Conservation (phyloP, 1,140 invertebrate genomes). For the Aporrectodea caliginosa region DNA sequence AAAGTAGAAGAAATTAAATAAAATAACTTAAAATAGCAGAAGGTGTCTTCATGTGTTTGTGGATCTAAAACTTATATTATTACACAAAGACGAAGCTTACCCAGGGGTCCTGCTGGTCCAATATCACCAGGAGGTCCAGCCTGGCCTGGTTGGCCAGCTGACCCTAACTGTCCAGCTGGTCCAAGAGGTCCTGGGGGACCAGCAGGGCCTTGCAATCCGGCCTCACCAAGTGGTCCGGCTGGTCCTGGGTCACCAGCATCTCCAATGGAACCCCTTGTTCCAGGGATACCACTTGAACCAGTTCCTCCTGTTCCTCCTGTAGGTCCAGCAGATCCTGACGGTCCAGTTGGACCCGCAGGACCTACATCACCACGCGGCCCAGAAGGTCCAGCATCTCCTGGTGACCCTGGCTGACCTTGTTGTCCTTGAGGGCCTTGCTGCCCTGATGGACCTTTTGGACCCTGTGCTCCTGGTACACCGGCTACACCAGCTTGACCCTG, state of each 20-base stretch:
- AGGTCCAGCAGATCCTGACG: slow-evolving; percentile 31
- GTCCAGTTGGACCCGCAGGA: background rate
- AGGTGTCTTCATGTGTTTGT: no score
- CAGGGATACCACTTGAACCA: slow-evolving; percentile 24
- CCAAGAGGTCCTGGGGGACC: slow-evolving; percentile 14
- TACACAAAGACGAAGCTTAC: background rate
- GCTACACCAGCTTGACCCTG: slow-evolving; percentile 59
- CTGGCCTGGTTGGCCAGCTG: slow-evolving; percentile 23
- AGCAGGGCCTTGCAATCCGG: slow-evolving; percentile 5
- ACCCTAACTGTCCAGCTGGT: slow-evolving; percentile 6
- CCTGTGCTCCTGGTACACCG: slow-evolving; percentile 9
- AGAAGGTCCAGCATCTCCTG: slow-evolving; percentile 23
- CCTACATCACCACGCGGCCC: slow-evolving; percentile 56
- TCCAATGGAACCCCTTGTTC: background rate
- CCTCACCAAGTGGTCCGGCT: background rate
- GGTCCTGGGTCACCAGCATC: background rate
- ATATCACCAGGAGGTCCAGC: slow-evolving; percentile 14
- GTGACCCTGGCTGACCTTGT: background rate
- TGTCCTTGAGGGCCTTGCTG: background rate
- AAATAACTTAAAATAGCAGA: no score
- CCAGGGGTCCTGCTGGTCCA: no score
- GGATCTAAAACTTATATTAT: background rate
- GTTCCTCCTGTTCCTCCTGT: slow-evolving; percentile 53
- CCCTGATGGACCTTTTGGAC: slow-evolving; percentile 10
- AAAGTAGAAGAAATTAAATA: no score